Conservation (phyloP, 2,888 invertebrate genomes). For the Heteropelma amictum region DNA sequence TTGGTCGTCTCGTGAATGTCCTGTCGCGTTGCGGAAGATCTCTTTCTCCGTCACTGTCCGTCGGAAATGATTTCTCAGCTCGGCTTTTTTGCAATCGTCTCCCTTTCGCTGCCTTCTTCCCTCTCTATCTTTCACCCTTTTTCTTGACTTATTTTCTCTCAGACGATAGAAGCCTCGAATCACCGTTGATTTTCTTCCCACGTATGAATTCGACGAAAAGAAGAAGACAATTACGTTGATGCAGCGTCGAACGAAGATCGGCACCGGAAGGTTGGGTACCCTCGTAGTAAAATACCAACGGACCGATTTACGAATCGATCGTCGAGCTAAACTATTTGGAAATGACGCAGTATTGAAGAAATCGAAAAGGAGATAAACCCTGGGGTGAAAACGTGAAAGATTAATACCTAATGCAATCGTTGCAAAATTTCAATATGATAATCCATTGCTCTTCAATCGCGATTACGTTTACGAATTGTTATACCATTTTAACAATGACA, state of each 20-base stretch:
- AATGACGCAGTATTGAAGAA: too few species aligned
- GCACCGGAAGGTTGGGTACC: background rate
- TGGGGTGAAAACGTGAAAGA: too few species aligned
- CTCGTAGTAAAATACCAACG: conserved; percentile 25
- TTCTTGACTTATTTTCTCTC: conserved; percentile 21
- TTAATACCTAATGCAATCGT: too few species aligned
- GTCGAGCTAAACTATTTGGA: conserved; percentile 16
- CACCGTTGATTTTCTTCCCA: conserved; percentile 40
- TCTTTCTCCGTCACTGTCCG: conserved; percentile 1
- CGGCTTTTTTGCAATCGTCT: conserved; percentile 23
- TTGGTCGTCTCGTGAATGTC: conserved; percentile 28
- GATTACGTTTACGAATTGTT: too few species aligned
- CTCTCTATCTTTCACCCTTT: conserved; percentile 2
- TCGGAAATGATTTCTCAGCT: conserved; percentile 39
- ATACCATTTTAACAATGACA: too few species aligned
- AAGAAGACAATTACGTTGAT: conserved; percentile 30
- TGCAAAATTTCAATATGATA: too few species aligned
- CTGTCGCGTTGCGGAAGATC: conserved; percentile 23
- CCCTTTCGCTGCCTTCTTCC: conserved; percentile 7
- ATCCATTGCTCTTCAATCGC: too few species aligned
- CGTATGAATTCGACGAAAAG: conserved; percentile 27
- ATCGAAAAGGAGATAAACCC: too few species aligned
- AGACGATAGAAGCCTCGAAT: conserved; percentile 6
- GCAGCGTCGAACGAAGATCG: conserved; percentile 19
- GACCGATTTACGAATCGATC: conserved; percentile 34